phyloP scores from a whole-genome alignment of 2,113 vertebrate genomes.

The Ammodytes marinus region DNA sequence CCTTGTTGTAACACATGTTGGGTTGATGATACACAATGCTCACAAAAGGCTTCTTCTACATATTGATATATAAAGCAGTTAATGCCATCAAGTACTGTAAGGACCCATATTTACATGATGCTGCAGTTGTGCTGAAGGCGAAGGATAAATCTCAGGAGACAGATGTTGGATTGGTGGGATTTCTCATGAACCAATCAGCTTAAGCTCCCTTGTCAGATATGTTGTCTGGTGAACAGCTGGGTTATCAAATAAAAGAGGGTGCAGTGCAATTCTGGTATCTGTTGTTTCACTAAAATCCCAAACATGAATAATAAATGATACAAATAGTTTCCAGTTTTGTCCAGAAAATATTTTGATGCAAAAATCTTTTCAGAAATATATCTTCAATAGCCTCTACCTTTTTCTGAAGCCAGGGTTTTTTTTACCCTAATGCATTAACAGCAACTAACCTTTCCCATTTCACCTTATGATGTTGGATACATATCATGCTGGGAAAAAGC shows the following conservation, averaged over 20 bases:
- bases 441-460: background rate
- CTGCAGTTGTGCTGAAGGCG: background rate
- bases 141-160: background rate
- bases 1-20: background rate
- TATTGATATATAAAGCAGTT: background rate
- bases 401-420: background rate
- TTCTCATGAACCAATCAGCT: constrained; percentile 20
- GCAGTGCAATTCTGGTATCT: constrained; percentile 14
- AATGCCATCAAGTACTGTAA: background rate
- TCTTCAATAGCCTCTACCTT: background rate
- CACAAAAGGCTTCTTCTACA: background rate
- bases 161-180: background rate
- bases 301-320: constrained; percentile 54
- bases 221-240: background rate
- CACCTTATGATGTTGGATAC: background rate
- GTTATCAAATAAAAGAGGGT: constrained; percentile 15
- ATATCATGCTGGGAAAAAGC: background rate
- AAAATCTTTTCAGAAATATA: background rate
- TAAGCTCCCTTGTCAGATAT: background rate
- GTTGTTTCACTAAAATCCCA: constrained; percentile 50
- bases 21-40: background rate
- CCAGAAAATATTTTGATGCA: background rate
- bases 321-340: constrained; percentile 32
- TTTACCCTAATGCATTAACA: background rate
- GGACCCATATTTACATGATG: background rate